These are phyloP conservation scores for Lagenorhynchus albirostris DNA, from an alignment of 2,113 vertebrate species.

Conservation along the genomic window DNA sequence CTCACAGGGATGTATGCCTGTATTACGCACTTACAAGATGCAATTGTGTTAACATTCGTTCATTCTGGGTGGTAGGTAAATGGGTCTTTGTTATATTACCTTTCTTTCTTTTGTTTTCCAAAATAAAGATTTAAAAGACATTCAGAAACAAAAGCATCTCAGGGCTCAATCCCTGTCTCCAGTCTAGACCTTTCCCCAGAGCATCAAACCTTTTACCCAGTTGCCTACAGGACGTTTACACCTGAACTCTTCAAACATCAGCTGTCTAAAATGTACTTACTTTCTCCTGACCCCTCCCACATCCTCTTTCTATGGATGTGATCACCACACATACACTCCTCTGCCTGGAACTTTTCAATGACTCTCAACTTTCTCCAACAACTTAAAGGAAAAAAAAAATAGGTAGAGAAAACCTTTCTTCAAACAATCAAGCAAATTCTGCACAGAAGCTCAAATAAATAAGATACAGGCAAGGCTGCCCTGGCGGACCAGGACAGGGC, in stretches of 20 bases:
- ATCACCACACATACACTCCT: background rate
- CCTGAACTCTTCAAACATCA: background rate
- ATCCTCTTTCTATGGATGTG: background rate
- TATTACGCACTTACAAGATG: rapidly evolving
- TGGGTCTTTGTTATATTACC: background rate
- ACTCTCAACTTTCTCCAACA: background rate
- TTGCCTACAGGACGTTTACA: background rate
- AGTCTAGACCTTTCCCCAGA: background rate
- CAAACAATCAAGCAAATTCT: background rate
- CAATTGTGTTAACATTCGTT: background rate
- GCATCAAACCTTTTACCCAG: background rate
- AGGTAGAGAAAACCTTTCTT: background rate
- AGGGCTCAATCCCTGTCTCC: background rate
- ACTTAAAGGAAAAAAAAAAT: background rate
- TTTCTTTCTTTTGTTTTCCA: background rate
- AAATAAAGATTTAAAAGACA: background rate
- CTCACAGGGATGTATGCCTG: rapidly evolving
- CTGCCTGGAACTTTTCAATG: background rate
- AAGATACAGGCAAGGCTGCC: background rate
- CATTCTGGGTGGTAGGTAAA: background rate
- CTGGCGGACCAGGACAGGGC: no score
- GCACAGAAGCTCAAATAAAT: background rate
- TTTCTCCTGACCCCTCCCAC: background rate
- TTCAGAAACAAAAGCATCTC: background rate
- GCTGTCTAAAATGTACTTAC: background rate